Conservation (phyloP, 2,797 vertebrate genomes). For the Oreonectes daqikongensis region DNA sequence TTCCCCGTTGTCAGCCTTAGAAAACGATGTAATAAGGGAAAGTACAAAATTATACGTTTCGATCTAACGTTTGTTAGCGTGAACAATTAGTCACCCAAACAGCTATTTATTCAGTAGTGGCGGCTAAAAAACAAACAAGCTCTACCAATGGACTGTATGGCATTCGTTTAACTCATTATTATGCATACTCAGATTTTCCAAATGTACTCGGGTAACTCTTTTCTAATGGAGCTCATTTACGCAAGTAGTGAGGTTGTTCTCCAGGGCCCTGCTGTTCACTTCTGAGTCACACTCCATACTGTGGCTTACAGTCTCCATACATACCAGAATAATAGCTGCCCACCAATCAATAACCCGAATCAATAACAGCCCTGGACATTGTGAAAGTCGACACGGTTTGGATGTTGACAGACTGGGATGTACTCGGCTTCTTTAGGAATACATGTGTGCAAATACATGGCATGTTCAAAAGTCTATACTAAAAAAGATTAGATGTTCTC, state of each 20-base stretch:
- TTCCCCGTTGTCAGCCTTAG: conserved; percentile 3
- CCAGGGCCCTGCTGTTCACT: conserved; percentile 14
- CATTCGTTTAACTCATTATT: conserved; percentile 66
- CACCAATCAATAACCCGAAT: conserved; percentile 51
- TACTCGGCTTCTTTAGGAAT: conserved; percentile 17
- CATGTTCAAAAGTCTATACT: background rate
- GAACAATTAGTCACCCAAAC: conserved; percentile 65
- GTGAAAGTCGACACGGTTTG: conserved; percentile 41
- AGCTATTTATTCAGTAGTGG: conserved; percentile 55
- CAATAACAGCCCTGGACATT: conserved; percentile 44
- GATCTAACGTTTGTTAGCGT: conserved; percentile 61
- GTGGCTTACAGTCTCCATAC: conserved; percentile 37
- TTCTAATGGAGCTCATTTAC: conserved; percentile 48
- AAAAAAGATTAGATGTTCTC: background rate
- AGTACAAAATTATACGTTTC: conserved; percentile 62
- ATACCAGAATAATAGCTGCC: conserved; percentile 38
- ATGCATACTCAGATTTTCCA: conserved; percentile 43
- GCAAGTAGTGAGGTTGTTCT: conserved; percentile 27
- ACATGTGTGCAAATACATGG: conserved; percentile 1
- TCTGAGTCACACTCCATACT: conserved; percentile 20
- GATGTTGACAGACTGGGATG: conserved; percentile 14
- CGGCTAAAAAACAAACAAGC: conserved; percentile 1
- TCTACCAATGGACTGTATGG: conserved; percentile 62
- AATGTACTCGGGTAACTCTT: conserved; percentile 47
- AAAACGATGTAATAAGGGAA: conserved; percentile 59